These are phyloP conservation scores for Limosa lapponica DNA, from an alignment of 2,797 vertebrate genomes.

Conservation along the genomic window DNA sequence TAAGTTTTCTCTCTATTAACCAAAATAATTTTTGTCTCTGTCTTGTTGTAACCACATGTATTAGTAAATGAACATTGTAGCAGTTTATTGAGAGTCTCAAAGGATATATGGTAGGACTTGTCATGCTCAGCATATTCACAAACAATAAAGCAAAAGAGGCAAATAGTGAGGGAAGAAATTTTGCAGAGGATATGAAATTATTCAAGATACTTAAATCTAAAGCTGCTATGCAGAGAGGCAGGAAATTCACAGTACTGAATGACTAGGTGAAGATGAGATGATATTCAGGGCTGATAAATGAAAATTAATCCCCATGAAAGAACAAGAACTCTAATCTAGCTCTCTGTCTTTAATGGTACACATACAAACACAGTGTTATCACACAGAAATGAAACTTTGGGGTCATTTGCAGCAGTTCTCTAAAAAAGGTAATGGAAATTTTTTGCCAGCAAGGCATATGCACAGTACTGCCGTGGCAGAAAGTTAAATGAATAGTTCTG, in stretches of 20 bases:
- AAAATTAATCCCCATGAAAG: not conserved
- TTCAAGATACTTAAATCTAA: not conserved
- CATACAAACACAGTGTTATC: not conserved
- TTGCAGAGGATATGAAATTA: not conserved
- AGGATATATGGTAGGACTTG: not conserved
- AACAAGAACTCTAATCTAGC: not conserved
- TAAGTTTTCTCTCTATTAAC: not conserved
- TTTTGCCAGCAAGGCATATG: not conserved
- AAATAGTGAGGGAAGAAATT: not conserved
- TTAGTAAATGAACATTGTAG: not conserved
- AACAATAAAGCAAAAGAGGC: not conserved
- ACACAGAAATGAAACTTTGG: not conserved
- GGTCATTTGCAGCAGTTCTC: not conserved
- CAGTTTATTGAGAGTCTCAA: not conserved
- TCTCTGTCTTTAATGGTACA: not conserved
- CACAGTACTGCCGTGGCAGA: not conserved
- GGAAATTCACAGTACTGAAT: not conserved
- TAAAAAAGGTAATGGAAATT: not conserved
- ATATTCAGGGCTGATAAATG: not conserved
- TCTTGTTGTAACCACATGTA: not conserved
- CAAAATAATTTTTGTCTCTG: not conserved
- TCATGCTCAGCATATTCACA: not conserved
- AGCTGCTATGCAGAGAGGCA: not conserved
- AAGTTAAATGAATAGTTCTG: not conserved
- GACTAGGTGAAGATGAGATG: not conserved